These are phyloP conservation scores for Dolichallabes microphthalmus DNA, from an alignment of 2,113 vertebrate genomes.

Conservation along the genomic window DNA sequence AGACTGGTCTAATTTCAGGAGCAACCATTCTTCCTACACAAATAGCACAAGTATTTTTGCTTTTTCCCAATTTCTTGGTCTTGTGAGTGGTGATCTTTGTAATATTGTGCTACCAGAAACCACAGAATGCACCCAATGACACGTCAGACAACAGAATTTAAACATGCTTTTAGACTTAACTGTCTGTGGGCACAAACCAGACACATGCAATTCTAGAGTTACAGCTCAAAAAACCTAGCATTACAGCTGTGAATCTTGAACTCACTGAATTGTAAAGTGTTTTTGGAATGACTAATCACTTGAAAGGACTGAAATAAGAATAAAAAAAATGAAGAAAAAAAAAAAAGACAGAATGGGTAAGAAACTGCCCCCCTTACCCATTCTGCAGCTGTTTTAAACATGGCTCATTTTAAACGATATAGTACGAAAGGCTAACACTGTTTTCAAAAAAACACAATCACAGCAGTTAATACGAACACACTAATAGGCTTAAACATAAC, in stretches of 20 bases:
- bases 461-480: background rate
- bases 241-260: background rate
- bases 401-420: background rate
- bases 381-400: background rate
- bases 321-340: background rate
- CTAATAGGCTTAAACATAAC: background rate
- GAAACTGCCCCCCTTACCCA: background rate
- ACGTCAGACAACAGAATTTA: conserved; percentile 12
- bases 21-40: background rate
- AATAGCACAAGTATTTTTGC: background rate
- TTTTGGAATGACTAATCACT: background rate
- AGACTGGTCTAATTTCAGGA: background rate
- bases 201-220: background rate
- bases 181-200: conserved; percentile 5
- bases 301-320: background rate
- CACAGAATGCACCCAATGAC: conserved; percentile 7
- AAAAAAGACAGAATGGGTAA: background rate
- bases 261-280: background rate
- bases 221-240: background rate
- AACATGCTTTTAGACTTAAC: conserved; percentile 6
- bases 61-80: background rate
- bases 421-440: background rate
- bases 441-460: background rate
- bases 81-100: background rate
- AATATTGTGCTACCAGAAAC: conserved; percentile 14